phyloP scores from a whole-genome alignment of 2,888 invertebrate species.

The Drosophila yooni region DNA sequence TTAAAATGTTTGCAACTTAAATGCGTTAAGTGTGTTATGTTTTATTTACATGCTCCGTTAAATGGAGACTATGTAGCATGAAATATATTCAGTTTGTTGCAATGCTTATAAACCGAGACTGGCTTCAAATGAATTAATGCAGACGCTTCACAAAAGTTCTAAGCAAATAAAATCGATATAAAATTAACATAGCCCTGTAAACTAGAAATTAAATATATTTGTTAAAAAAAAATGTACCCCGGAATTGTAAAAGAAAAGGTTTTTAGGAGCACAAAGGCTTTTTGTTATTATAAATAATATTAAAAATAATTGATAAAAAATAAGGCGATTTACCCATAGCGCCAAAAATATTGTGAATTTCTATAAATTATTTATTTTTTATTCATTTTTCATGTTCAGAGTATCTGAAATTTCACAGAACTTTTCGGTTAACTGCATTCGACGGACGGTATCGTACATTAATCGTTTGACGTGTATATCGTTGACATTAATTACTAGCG shows the following conservation, averaged over 20 bases:
- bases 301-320: neutral
- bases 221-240: too few species aligned
- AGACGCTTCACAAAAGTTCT: neutral
- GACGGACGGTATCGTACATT: neutral
- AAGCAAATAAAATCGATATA: neutral
- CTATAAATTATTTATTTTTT: neutral
- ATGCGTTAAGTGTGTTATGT: neutral
- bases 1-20: slow-evolving; percentile 18
- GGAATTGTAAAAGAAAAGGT: neutral
- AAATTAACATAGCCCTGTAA: neutral
- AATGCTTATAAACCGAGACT: neutral
- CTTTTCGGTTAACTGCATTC: slow-evolving; percentile 11
- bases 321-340: too few species aligned
- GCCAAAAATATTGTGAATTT: neutral
- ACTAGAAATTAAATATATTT: neutral
- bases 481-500: slow-evolving; percentile 61
- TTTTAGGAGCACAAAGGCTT: too few species aligned
- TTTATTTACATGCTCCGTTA: neutral
- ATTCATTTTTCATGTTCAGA: neutral
- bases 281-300: neutral
- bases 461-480: slow-evolving; percentile 44
- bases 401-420: neutral
- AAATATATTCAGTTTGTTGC: neutral
- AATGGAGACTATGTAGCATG: neutral
- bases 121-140: neutral